Percentiles rank a stretch among this genome's conserved stretches.
phyloP scores from a whole-genome alignment of 2,888 invertebrate species.

The Eurytoma californica region DNA sequence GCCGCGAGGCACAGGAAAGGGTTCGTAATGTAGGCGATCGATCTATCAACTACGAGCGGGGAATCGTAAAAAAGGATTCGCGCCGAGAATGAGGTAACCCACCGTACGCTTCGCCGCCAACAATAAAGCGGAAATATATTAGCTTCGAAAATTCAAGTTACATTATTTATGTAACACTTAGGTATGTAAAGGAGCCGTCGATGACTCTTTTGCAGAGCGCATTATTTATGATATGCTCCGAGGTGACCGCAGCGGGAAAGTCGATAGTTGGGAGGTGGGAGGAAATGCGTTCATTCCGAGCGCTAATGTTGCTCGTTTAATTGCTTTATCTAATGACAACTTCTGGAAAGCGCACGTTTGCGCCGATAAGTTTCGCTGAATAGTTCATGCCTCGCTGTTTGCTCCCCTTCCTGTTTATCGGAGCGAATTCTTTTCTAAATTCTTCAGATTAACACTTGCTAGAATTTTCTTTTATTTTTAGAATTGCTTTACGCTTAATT shows the following conservation, averaged over 20 bases:
- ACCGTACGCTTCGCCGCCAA: slow-evolving; percentile 25
- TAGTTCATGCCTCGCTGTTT: neutral
- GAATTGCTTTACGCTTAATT: no score
- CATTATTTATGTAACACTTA: slow-evolving; percentile 47
- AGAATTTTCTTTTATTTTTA: no score
- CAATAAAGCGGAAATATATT: slow-evolving; percentile 42
- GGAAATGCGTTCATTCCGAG: slow-evolving; percentile 31
- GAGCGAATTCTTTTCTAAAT: no score
- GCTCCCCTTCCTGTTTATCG: neutral
- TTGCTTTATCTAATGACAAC: slow-evolving; percentile 46
- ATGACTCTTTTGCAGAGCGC: slow-evolving; percentile 28
- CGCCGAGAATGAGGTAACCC: neutral
- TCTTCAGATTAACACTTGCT: no score
- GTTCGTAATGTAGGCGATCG: neutral
- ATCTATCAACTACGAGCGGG: neutral
- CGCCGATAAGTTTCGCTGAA: slow-evolving; percentile 47
- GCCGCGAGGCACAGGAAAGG: neutral
- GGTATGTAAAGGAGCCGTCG: slow-evolving; percentile 22
- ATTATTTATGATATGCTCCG: slow-evolving; percentile 40
- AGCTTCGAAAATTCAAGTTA: slow-evolving; percentile 30
- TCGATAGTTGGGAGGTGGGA: slow-evolving; percentile 19
- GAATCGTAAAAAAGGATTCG: neutral
- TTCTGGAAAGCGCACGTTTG: slow-evolving; percentile 44
- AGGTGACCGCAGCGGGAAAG: slow-evolving; percentile 12
- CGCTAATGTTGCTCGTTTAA: slow-evolving; percentile 18